Conservation (phyloP, 1,140 invertebrate genomes). For the Bombus terrestris region DNA sequence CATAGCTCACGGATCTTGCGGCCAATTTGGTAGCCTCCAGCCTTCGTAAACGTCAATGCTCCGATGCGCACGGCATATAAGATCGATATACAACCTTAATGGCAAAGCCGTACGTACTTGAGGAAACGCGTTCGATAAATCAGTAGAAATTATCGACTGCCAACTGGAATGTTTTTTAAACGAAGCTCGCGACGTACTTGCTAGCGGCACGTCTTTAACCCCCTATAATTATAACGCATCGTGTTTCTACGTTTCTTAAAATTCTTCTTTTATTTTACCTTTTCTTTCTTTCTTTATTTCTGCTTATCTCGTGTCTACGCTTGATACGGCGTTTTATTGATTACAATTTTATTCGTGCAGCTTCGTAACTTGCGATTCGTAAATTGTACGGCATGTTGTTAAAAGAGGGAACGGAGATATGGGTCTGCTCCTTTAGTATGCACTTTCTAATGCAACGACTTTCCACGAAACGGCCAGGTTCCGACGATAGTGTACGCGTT, state of each 20-base stretch:
- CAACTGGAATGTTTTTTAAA: not conserved
- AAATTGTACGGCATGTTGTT: not conserved
- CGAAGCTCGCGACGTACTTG: no score
- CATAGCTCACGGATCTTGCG: not conserved
- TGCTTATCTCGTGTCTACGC: not conserved
- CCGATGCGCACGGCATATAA: slow-evolving; percentile 17
- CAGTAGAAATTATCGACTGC: slow-evolving; percentile 30
- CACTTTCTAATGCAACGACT: slow-evolving; percentile 61
- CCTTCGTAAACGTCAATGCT: not conserved
- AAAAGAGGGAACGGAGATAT: slow-evolving; percentile 23
- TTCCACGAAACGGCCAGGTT: slow-evolving; percentile 54
- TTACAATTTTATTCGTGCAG: not conserved
- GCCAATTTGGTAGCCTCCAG: not conserved
- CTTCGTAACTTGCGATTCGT: slow-evolving; percentile 5
- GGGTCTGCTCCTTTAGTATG: slow-evolving; percentile 29
- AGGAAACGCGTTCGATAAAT: slow-evolving; percentile 28
- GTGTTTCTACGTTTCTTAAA: no score
- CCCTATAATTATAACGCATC: no score
- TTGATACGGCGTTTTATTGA: not conserved
- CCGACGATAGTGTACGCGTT: not conserved
- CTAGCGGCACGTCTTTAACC: not conserved
- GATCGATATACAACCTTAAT: slow-evolving; percentile 30
- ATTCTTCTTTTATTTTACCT: no score
- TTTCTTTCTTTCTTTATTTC: not conserved
- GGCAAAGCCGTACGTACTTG: not conserved